Base-by-base conservation (phyloP, 2,113 vertebrate genomes). In the Oxyura jamaicensis region DNA sequence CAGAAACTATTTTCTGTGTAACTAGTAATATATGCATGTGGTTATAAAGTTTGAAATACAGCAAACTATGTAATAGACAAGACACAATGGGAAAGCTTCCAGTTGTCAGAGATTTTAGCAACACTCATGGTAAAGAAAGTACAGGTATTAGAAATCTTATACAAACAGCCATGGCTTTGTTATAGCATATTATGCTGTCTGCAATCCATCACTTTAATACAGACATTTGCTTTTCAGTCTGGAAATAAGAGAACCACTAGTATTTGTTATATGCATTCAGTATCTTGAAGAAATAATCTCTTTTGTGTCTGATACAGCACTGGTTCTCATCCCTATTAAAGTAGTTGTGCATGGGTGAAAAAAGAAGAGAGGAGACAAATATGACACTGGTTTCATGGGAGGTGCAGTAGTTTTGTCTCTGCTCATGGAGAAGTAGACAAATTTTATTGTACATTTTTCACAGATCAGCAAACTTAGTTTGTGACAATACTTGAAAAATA, bases 221-320 rank as follows among this genome's bases (percentile, higher is more conserved):
- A 95, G 77, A 74, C 53, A 62, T 88, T 84, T 91, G 69, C 78
- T 91, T 94, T 92, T 96, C 44, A 88, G 58, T 53, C 80, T 88
- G 68, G 25, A 93, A 44, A 59, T 41, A 83, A 81, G 21, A 36
- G 60, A 94, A 55, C n/a, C 62, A 84, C 92, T 73, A 50, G 58
- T 58, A 82, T 90, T 88, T 90, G 44, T 78, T 75, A 65, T 42
- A 73, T 55, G 55, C 53, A 77, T 92, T 88, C 83, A 95, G 36
- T 29, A 90, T 62, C 52, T 69, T 76, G 69, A 79, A 93, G 81
- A 92, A 96, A 89, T 86, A 86, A 92, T 82, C 58, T 86, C 73
- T 86, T 94, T 86, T 89, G 73, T 90, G 77, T 73, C 81, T 81
- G 35, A 65, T 65, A 84, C 13, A 78, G 39, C 59, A 72, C 25